Conservation (phyloP, 2,113 vertebrate species). For the Tichodroma muraria region DNA sequence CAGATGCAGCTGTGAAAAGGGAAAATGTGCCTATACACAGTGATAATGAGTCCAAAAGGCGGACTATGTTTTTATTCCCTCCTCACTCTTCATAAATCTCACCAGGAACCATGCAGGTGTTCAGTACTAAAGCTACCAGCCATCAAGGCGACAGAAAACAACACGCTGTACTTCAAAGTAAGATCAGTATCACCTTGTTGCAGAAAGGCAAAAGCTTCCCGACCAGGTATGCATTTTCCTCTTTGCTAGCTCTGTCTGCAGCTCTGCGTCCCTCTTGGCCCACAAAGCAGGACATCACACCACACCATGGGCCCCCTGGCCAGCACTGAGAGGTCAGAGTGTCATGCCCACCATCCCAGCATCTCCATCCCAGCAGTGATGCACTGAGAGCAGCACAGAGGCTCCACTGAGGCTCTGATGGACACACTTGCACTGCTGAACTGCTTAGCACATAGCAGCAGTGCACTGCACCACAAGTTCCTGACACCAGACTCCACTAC, state of each 20-base stretch:
- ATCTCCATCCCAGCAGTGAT: background rate
- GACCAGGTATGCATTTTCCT: background rate
- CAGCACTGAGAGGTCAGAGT: background rate
- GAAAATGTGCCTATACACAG: rapidly evolving
- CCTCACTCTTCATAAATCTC: background rate
- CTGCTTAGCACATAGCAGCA: background rate
- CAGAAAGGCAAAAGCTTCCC: background rate
- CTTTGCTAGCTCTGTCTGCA: background rate
- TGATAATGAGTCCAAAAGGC: background rate
- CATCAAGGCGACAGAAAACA: background rate
- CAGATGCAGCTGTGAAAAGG: background rate
- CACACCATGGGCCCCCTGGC: rapidly evolving
- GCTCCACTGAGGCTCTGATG: background rate
- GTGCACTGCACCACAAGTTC: background rate
- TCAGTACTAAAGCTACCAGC: background rate
- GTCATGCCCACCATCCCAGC: rapidly evolving
- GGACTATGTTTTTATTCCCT: background rate
- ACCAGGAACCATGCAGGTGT: background rate
- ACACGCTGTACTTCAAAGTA: background rate
- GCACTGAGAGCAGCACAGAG: background rate
- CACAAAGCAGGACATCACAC: background rate
- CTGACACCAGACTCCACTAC: rapidly evolving
- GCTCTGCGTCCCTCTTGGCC: background rate
- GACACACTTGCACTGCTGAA: background rate
- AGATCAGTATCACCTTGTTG: background rate